A percentile compares a stretch with the other conserved stretches of the same genome.
Evolutionary conservation across 2,113 vertebrate genomes (phyloP).

Genomic region (Corvus moneduloides): DNA sequence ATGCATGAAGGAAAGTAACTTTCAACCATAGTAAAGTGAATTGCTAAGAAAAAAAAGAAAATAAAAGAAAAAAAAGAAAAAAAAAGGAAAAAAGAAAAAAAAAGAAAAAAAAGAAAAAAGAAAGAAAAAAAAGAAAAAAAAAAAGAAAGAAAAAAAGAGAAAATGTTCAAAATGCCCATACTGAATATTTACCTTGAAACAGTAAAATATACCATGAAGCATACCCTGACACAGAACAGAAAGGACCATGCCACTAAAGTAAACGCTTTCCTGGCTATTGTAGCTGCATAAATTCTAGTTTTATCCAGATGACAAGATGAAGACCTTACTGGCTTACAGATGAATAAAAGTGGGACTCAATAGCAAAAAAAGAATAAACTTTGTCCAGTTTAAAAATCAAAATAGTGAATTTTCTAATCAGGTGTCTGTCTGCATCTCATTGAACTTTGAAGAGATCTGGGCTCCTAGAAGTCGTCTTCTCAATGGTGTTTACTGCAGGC

Average conservation of each 20-base stretch:
- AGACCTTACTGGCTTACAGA: neutral
- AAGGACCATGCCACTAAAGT: neutral
- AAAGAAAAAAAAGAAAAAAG: no score
- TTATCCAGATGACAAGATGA: neutral
- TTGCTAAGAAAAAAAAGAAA: neutral
- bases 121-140: no score
- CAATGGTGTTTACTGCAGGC: neutral
- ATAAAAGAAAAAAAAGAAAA: no score
- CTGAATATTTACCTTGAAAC: neutral
- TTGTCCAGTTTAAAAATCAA: neutral
- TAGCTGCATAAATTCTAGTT: neutral
- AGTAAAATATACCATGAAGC: neutral
- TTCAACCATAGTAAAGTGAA: neutral
- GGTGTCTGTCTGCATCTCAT: neutral
- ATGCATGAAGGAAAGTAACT: neutral
- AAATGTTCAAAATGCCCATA: neutral
- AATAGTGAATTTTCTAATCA: neutral
- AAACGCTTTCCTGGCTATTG: neutral
- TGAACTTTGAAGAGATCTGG: neutral
- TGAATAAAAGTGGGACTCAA: neutral
- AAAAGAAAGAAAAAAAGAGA: no score
- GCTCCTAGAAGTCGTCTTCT: neutral
- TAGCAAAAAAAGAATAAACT: neutral
- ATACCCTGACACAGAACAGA: neutral
- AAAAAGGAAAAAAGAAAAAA: no score